Conservation (phyloP, 2,113 vertebrate genomes). For the Craseonycteris thonglongyai region DNA sequence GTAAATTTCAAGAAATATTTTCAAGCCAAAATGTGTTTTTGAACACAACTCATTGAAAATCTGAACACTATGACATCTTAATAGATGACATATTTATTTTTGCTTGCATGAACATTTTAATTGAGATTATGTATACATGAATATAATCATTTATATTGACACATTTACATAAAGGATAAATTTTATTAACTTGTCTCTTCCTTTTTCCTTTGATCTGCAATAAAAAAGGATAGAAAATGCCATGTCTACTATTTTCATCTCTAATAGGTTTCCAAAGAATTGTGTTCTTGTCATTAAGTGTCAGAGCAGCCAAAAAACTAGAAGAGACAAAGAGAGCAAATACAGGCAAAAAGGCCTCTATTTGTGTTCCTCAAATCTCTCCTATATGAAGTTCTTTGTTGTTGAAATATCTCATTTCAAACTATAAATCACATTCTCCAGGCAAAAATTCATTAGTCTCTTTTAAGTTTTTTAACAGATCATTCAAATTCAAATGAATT, state of each 20-base stretch:
- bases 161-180: neutral
- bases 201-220: neutral
- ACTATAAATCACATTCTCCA: neutral
- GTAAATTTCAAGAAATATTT: neutral
- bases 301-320: neutral
- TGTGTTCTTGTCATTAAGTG: neutral
- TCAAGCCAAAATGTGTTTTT: neutral
- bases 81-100: neutral
- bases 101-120: neutral
- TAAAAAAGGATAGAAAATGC: neutral
- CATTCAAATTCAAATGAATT: neutral
- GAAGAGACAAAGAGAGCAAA: neutral
- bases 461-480: neutral
- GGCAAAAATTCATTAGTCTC: neutral
- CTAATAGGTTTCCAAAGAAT: neutral
- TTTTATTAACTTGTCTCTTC: neutral
- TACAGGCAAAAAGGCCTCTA: neutral
- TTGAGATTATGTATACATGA: neutral
- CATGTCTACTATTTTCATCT: neutral
- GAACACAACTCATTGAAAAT: neutral
- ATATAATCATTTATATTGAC: neutral
- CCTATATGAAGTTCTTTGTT: neutral
- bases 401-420: neutral
- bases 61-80: neutral
- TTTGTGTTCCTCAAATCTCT: neutral